A percentile compares a stretch with the other conserved stretches of the same genome.
Conservation (phyloP, 2,888 invertebrate genomes). For the Plutella xylostella region DNA sequence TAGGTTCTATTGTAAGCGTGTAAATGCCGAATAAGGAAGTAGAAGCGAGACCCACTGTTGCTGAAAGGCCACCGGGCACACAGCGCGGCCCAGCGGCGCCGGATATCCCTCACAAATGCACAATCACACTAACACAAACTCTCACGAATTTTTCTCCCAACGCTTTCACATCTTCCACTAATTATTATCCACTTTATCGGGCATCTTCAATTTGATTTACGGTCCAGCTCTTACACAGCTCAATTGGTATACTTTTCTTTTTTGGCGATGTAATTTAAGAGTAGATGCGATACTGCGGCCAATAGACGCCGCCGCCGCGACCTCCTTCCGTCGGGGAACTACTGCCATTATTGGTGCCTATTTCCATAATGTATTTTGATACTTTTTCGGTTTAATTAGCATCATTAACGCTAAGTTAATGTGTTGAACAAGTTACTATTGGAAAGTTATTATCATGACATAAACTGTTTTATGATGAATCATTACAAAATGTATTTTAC, state of each 20-base stretch:
- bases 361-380: not conserved
- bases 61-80: not conserved
- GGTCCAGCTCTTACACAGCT: conserved; percentile 58
- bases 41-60: too few relatives aligned
- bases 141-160: conserved; percentile 70
- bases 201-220: conserved; percentile 70
- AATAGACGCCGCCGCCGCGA: conserved; percentile 24
- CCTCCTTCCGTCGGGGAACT: conserved; percentile 27
- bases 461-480: conserved; percentile 23
- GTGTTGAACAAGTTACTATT: conserved; percentile 20
- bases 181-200: conserved; percentile 70
- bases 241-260: conserved; percentile 67
- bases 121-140: conserved; percentile 65
- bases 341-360: conserved; percentile 21
- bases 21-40: too few relatives aligned
- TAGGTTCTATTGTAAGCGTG: too few relatives aligned
- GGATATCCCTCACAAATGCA: conserved; percentile 62
- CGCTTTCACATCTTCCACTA: conserved; percentile 68
- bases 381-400: not conserved
- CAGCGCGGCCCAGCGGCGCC: conserved; percentile 29
- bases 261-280: conserved; percentile 50
- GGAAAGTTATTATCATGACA: conserved; percentile 29
- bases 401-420: conserved; percentile 26
- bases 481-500: conserved; percentile 23
- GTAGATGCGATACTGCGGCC: conserved; percentile 26